phyloP scores from a whole-genome alignment of 1,140 invertebrate species.

The Lineus longissimus region DNA sequence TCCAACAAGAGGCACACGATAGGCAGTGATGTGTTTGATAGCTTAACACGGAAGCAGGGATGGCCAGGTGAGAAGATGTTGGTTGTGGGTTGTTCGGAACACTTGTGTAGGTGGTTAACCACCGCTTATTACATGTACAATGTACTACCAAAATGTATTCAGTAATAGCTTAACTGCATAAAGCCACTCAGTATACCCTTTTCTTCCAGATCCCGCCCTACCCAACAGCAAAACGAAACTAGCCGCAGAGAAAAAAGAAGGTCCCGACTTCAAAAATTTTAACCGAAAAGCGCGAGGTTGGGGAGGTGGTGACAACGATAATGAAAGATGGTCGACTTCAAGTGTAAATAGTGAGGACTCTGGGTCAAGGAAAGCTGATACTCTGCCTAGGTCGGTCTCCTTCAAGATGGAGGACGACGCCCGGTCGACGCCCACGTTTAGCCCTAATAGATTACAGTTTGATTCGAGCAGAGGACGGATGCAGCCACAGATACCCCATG shows the following conservation, averaged over 20 bases:
- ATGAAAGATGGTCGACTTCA: too few relatives aligned
- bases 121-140: background rate
- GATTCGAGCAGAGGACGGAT: too few relatives aligned
- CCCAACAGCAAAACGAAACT: background rate
- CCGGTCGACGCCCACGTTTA: too few relatives aligned
- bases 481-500: too few relatives aligned
- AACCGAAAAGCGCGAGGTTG: slow-evolving; percentile 1
- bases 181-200: background rate
- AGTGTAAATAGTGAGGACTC: too few relatives aligned
- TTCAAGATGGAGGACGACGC: too few relatives aligned
- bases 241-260: background rate
- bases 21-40: background rate
- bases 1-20: background rate
- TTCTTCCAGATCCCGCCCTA: background rate
- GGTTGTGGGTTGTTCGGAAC: too few relatives aligned
- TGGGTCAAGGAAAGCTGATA: too few relatives aligned
- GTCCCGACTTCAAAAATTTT: background rate
- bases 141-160: background rate
- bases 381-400: too few relatives aligned
- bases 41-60: background rate
- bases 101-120: background rate
- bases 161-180: background rate
- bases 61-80: too few relatives aligned
- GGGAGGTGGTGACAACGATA: background rate
- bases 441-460: too few relatives aligned